Conservation (phyloP, 2,113 vertebrate species). For the Oreocharis arfaki region DNA sequence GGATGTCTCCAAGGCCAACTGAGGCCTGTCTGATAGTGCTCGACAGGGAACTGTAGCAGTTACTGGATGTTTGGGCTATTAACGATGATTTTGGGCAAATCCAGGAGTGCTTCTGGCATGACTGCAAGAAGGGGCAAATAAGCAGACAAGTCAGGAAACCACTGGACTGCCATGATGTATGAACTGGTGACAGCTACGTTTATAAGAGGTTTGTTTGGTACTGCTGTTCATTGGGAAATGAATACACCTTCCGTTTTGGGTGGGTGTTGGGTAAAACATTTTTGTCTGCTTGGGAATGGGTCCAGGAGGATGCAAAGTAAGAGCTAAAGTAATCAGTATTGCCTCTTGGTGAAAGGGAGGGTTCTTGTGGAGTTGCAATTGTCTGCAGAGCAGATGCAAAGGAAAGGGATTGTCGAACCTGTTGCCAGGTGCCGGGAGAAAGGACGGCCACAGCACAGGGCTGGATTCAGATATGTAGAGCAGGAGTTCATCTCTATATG, state of each 20-base stretch:
- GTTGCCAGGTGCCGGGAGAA: not conserved
- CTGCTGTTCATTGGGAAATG: not conserved
- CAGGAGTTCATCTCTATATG: not conserved
- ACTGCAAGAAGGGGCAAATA: not conserved
- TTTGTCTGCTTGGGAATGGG: not conserved
- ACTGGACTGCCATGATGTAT: not conserved
- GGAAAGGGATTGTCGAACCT: not conserved
- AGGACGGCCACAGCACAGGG: accelerated
- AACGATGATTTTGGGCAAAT: not conserved
- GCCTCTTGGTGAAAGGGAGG: not conserved
- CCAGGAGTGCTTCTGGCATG: not conserved
- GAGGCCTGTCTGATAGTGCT: not conserved
- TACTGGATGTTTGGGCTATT: not conserved
- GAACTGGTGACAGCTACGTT: accelerated
- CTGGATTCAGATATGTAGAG: not conserved
- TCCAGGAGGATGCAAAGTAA: not conserved
- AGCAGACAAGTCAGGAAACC: not conserved
- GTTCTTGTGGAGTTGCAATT: not conserved
- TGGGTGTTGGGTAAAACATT: not conserved
- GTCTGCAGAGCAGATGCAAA: not conserved
- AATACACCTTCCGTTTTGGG: not conserved
- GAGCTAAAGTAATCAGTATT: not conserved
- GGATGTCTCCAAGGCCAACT: not conserved
- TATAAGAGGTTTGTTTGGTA: not conserved
- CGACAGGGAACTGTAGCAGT: accelerated